Base-by-base conservation (phyloP, 2,888 invertebrate species). In the Osedax frankpressi region DNA sequence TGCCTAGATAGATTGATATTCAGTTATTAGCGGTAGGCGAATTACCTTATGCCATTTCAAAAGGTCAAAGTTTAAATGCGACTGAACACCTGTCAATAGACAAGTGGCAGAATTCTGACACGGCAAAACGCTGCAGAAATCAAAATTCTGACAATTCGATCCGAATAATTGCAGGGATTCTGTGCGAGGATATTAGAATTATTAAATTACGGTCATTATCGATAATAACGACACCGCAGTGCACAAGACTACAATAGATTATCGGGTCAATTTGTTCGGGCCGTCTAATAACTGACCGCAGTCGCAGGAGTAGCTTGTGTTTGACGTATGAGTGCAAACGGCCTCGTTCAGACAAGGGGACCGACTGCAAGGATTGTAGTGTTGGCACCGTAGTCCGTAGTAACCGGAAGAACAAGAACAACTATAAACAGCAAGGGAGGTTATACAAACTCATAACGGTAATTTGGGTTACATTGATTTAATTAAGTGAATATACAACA, bases 61-160 rank as follows among this genome's bases (percentile, higher is more conserved):
- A 11, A 24, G 28, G 6, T 72, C 72, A 27, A 63, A n/a, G 26
- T 75, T 67, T n/a, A 74, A 71, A 27, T 73, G 69, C 3, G 69
- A 11, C 65, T 73, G 71, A 6, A 73, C 76, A 24, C 28, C 67
- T n/a, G 70, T 74, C 2, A 77, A 44, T 14, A 73, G 74, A 74
- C 81, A 82, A 11, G 74, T 79, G 24, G 77, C 81, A 2, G 76
- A 70, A 72, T 80, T 80, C 44, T 76, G 44, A 75, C 81, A 81
- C 0, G 79, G 79, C 28, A 76, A 71, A 59, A 73, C 72, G 14
- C 68, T 68, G 75, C 83, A 83, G 76, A 80, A 81, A 75, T 82
- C 78, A 26, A 68, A 75, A 28, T 76, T 74, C 62, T 81, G 77
- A 74, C 81, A 81, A 27, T 74, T 75, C 27, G 75, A 74, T 11